phyloP scores from a whole-genome alignment of 2,113 vertebrate species.

The Telmatochromis sp. region DNA sequence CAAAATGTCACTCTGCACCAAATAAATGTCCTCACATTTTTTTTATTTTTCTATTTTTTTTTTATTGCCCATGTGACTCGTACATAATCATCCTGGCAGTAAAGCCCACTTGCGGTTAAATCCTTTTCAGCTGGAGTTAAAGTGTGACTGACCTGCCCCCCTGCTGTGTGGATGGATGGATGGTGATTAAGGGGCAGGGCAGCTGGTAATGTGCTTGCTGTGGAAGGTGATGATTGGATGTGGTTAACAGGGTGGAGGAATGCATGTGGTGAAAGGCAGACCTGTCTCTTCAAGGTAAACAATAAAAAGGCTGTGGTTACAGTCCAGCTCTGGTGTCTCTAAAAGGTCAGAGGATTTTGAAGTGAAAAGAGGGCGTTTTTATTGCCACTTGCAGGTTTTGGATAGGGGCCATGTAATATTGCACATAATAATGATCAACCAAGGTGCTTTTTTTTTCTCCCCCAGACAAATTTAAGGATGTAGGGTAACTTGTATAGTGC shows the following conservation, averaged over 20 bases:
- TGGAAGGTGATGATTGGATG: conserved; percentile 33
- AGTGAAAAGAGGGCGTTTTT: not conserved
- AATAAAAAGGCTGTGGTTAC: not conserved
- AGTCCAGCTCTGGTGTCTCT: not conserved
- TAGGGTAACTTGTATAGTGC: not conserved
- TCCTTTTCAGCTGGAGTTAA: not conserved
- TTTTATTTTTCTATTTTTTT: rapidly evolving
- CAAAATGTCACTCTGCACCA: conserved; percentile 24
- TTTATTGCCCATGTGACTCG: not conserved
- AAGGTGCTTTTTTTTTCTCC: not conserved
- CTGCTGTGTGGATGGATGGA: conserved; percentile 12
- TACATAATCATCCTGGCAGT: not conserved
- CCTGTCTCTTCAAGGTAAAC: conserved; percentile 27
- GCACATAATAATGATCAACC: not conserved
- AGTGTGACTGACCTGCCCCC: not conserved
- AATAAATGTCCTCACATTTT: not conserved
- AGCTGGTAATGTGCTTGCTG: conserved; percentile 14
- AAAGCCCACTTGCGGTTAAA: not conserved
- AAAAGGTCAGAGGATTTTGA: not conserved
- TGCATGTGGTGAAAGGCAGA: conserved; percentile 13
- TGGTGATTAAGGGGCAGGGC: conserved; percentile 10
- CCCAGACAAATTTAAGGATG: not conserved
- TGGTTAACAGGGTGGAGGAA: conserved; percentile 32
- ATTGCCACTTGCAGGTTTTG: not conserved
- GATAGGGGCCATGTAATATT: not conserved